Evolutionary conservation across 2,888 invertebrate species (phyloP), one percentile per base, ranked within the genome.

Genomic region (Troides helena): DNA sequence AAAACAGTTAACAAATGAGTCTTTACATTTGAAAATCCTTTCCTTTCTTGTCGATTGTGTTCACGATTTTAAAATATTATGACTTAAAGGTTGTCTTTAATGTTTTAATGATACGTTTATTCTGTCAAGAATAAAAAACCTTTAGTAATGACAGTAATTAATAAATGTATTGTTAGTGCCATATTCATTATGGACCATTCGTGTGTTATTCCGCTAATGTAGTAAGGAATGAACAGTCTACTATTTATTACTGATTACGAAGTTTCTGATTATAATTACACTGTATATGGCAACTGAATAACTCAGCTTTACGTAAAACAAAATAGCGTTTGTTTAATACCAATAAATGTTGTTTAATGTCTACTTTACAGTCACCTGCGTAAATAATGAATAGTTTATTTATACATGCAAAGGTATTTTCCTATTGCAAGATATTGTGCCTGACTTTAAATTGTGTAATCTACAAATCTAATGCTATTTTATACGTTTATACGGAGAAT

Each of bases 251-350:
- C 57, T 30, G n/a, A n/a, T 14, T 53, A 53, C 6, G n/a, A 53
- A 53, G 53, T 53, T 53, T 53, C 53, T 17, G 57, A 39, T 17
- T 36, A n/a, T 56, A 65, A 65, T 65, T 57, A 57, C 57, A 39
- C 64, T 39, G 12, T 57, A 65, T 65, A 65, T 14, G 64, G 64
- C 21, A 21, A 23, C 21, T 57, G 56, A 65, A 65, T 57, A 56
- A 36, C 53, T 56, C 17, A n/a, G 64, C 56, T 65, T 65, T 57
- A 36, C 64, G 57, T 65, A 65, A 65, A 65, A 53, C 64, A 64
- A 56, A 64, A 30, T 36, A 36, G 1, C 21, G 25, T 36, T 56
- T 30, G 53, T 53, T 53, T 53, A 14, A 53, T 18, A 53, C 18
- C 53, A 53, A 53, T 53, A 53, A 53, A 53, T 53, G 14, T 53